A percentile compares a stretch with the other conserved stretches of the same genome.
Evolutionary conservation across 2,888 invertebrate genomes (phyloP).

Genomic region (Rhodophaea formosa): DNA sequence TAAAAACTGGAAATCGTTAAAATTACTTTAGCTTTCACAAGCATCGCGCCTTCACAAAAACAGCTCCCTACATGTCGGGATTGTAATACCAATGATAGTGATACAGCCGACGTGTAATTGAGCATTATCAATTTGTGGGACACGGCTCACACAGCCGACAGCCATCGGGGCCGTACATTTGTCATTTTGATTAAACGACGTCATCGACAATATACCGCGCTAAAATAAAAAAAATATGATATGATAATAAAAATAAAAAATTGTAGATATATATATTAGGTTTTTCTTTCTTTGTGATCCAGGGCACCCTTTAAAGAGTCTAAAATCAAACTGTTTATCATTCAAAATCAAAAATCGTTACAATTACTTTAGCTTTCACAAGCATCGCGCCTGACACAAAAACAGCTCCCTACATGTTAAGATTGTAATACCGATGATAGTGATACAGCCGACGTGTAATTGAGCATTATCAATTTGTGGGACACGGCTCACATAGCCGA

Average conservation of each 20-base stretch:
- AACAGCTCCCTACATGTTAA: conserved; percentile 13
- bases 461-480: conserved; percentile 54
- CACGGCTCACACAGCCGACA: conserved; percentile 38
- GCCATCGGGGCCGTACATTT: conserved; percentile 47
- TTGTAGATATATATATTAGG: too few species aligned
- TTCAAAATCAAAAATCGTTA: neutral
- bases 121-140: conserved; percentile 54
- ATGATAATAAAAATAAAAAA: too few species aligned
- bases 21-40: too few species aligned
- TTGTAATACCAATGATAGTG: conserved; percentile 41
- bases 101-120: conserved; percentile 41
- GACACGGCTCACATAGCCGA: conserved; percentile 36
- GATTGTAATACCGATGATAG: conserved; percentile 39
- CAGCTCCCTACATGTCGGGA: conserved; percentile 16
- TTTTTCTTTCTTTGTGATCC: too few species aligned
- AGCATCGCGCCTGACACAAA: too few species aligned
- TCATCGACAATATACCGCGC: conserved; percentile 41
- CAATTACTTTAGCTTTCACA: neutral
- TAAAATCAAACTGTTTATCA: too few species aligned
- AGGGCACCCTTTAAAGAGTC: too few species aligned
- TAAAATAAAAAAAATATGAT: too few species aligned
- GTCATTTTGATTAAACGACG: conserved; percentile 60
- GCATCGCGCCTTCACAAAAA: too few species aligned
- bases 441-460: conserved; percentile 41
- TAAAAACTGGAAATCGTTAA: too few species aligned